Base-by-base conservation (phyloP, 2,888 invertebrate species). In the Phengaris alcon region DNA sequence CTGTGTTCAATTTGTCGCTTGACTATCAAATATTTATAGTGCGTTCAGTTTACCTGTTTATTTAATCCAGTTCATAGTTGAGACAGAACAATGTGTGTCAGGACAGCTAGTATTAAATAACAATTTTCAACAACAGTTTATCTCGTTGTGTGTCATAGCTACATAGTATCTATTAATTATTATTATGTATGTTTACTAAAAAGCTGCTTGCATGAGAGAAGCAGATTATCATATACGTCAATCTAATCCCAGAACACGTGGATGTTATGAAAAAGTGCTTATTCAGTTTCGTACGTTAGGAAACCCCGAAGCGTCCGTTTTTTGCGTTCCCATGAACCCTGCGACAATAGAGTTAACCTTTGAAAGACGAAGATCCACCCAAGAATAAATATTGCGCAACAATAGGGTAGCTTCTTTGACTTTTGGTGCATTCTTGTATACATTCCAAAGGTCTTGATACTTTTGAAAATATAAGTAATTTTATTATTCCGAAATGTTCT, bases 321-420 rank as follows among this genome's bases (percentile, higher is more conserved):
- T 93, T 93, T 93, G 91, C 81, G 89, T 93, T 93, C 93, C 93
- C 93, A 93, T 93, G 93, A 93, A 93, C 93, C 90, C 88, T 85
- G 85, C 76, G 88, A 93, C 93, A 93, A 93, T 88, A 84, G 90
- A 80, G 79, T 80, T 91, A 91, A 92, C 92, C 93, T 91, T 87
- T 88, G 88, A 90, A 91, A 90, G 91, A 88, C 86, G 84, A 84
- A 82, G 90, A 93, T 90, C 91, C 87, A 89, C 88, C 89, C 91
- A 91, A 91, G 93, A 92, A 93, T 93, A 93, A 93, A 93, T 93
- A 93, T 91, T 88, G 84, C 82, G 82, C 84, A 87, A 93, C 93
- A 93, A 93, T 93, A 86, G 93, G 88, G 88, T 89, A 85, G 90
- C 89, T 90, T 90, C 93, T 91, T 91, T 93, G 92, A 91, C 93